phyloP scores from a whole-genome alignment of 35 echinoderm and acorn worm species.

The Chiridota heheva region DNA sequence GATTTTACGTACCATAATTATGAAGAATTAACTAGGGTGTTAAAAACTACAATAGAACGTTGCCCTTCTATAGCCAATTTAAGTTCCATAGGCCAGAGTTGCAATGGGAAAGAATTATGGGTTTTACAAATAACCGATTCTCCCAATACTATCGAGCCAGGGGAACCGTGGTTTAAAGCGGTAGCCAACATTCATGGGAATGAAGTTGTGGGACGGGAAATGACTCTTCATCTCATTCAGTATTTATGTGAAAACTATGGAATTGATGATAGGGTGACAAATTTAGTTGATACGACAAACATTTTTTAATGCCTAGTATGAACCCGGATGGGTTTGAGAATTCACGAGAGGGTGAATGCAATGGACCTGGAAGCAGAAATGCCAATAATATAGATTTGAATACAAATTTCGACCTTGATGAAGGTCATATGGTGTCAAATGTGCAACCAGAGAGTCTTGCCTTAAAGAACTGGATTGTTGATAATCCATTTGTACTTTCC shows the following conservation, averaged over 20 bases:
- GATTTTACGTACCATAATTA: conserved; percentile 25
- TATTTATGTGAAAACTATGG: conserved; percentile 88
- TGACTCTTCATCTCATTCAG: conserved; percentile 88
- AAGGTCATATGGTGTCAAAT: not conserved
- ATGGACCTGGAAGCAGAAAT: conserved; percentile 65
- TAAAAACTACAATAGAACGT: not conserved
- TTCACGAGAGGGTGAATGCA: conserved; percentile 58
- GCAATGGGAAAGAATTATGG: conserved; percentile 70
- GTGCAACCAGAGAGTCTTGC: conserved; percentile 58
- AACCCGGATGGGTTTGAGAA: conserved; percentile 96
- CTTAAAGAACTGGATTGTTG: conserved; percentile 80
- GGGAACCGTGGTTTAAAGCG: conserved; percentile 94
- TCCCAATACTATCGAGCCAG: conserved; percentile 63
- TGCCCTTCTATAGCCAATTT: conserved; percentile 58
- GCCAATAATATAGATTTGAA: conserved; percentile 79
- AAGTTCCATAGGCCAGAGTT: conserved; percentile 64
- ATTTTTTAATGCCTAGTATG: conserved; percentile 93
- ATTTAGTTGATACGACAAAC: conserved; percentile 76
- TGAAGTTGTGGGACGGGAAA: conserved; percentile 79
- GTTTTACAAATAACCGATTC: conserved; percentile 87
- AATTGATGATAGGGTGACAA: conserved; percentile 61
- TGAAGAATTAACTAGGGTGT: not conserved
- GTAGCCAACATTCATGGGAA: conserved; percentile 99
- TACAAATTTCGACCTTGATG: conserved; percentile 62
- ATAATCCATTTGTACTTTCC: conserved; percentile 87